Evolutionary conservation across 2,113 vertebrate species (phyloP).

Genomic region (Pseudorectes ferrugineus): DNA sequence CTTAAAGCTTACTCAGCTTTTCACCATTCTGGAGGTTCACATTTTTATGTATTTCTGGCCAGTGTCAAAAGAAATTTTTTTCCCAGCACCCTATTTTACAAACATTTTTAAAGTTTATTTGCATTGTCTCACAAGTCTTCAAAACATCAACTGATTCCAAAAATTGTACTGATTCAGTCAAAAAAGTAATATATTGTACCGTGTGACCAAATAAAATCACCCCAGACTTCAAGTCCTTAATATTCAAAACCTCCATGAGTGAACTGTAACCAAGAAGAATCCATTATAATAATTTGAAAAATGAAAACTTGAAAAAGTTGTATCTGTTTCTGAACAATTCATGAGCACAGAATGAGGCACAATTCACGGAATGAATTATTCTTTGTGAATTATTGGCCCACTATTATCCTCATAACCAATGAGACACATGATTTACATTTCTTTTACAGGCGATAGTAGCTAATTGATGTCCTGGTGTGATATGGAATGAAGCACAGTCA

Average conservation of each 20-base stretch:
- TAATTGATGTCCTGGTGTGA: conserved; percentile 68
- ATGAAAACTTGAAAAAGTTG: conserved; percentile 40
- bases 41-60: neutral
- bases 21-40: neutral
- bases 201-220: neutral
- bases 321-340: conserved; percentile 26
- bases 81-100: neutral
- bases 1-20: neutral
- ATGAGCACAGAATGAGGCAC: conserved; percentile 31
- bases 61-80: neutral
- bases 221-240: neutral
- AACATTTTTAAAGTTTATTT: neutral
- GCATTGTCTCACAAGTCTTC: neutral
- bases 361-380: conserved; percentile 53
- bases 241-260: neutral
- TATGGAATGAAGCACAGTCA: conserved; percentile 64
- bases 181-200: neutral
- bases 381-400: conserved; percentile 56
- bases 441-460: conserved; percentile 34
- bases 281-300: neutral
- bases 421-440: conserved; percentile 67
- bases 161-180: neutral
- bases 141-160: neutral
- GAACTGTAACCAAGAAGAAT: neutral
- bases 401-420: conserved; percentile 50